Percentiles rank a stretch among this genome's conserved stretches.
Evolutionary conservation across 2,797 vertebrate genomes (phyloP).

Genomic region (Mormyrus proboscirostris): DNA sequence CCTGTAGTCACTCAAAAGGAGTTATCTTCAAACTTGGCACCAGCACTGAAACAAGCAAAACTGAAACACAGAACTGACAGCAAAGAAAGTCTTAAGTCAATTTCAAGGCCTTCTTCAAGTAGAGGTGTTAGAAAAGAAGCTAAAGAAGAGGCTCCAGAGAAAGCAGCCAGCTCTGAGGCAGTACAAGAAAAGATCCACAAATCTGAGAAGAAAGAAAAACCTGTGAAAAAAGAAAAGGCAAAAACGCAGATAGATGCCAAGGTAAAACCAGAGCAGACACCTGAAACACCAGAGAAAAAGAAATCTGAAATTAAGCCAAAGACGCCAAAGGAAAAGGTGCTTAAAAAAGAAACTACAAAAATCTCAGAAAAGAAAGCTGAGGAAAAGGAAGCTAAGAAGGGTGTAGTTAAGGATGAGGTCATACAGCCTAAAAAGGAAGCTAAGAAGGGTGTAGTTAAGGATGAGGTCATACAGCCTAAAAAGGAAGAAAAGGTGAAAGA

Average conservation of each 20-base stretch:
- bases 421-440: constrained; percentile 68
- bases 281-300: constrained; percentile 74
- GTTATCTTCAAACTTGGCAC: constrained; percentile 62
- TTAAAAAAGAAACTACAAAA: constrained; percentile 79
- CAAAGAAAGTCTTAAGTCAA: constrained; percentile 86
- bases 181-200: constrained; percentile 71
- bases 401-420: constrained; percentile 65
- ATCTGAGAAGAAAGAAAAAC: constrained; percentile 81
- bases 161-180: constrained; percentile 50
- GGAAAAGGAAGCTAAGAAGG: constrained; percentile 76
- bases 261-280: constrained; percentile 64
- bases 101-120: constrained; percentile 67
- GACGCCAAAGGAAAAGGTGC: constrained; percentile 67
- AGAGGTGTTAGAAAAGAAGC: constrained; percentile 77
- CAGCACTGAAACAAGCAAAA: constrained; percentile 80
- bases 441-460: constrained; percentile 77
- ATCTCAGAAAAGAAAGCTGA: constrained; percentile 77
- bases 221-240: constrained; percentile 74
- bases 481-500: constrained; percentile 77
- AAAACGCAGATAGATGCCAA: constrained; percentile 66
- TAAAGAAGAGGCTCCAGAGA: constrained; percentile 75
- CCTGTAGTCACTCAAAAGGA: constrained; percentile 82
- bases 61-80: constrained; percentile 86
- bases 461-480: constrained; percentile 56
- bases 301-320: constrained; percentile 74